Base-by-base conservation (phyloP, 2,888 invertebrate genomes). In the Hecatera dysodea region DNA sequence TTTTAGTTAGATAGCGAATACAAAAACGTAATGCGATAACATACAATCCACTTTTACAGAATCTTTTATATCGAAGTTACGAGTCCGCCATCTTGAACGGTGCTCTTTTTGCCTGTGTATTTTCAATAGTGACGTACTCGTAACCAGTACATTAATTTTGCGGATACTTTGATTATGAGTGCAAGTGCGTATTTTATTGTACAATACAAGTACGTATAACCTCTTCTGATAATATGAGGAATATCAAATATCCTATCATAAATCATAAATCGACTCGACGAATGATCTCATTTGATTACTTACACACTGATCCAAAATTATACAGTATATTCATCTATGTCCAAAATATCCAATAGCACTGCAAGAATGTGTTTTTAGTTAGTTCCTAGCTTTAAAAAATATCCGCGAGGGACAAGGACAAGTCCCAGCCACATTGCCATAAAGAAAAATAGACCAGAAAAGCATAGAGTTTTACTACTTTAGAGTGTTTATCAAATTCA, bases 41-140 rank as follows among this genome's bases (percentile, higher is more conserved):
- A 29, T 4, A 33, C 12, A 65, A 62, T 55, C 50, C 53, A 67
- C 27, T 50, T 39, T 27, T 29, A 70, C 8, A 50, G 44, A 75
- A 67, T 70, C 52, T 52, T 68, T 68, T 0, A 46, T 76, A 68
- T 67, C 59, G 67, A 72, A 79, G 62, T 64, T 50, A 55, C 53
- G n/a, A 17, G 60, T 74, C 81, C 56, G 86, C 85, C 85, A 85
- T 85, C 77, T 85, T 85, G 80, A 52, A 78, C 63, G 50, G 53
- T 73, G 27, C 29, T 67, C 67, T 75, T 44, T 78, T 71, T 69
- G n/a, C 67, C n/a, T 36, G 15, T 52, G 24, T 74, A 48, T 78
- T 78, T 75, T 76, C 42, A 68, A 50, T 74, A 74, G 67, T 73
- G 75, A 48, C 24, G 73, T n/a, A 6, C 29, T 29, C 27, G 24